Evolutionary conservation across 2,888 invertebrate genomes (phyloP).

Genomic region (Dryococelus australis): DNA sequence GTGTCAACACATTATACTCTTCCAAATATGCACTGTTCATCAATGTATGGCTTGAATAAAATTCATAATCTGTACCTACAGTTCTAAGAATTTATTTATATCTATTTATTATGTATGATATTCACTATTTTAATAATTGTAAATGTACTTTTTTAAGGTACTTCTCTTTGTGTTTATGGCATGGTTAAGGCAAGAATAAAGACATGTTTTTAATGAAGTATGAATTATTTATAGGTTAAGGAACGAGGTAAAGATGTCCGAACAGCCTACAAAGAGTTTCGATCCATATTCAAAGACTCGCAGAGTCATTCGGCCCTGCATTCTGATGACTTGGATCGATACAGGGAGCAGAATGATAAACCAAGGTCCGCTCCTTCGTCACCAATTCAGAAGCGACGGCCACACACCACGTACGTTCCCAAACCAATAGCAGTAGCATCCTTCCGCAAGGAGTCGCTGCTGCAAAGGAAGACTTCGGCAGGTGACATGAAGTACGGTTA

Average conservation of each 20-base stretch:
- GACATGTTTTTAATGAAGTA: too few relatives aligned
- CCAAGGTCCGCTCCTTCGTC: slow-evolving; percentile 73
- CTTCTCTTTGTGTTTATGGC: too few relatives aligned
- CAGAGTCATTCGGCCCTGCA: slow-evolving; percentile 42
- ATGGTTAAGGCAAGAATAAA: too few relatives aligned
- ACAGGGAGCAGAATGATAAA: slow-evolving; percentile 53
- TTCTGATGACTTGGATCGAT: slow-evolving; percentile 47
- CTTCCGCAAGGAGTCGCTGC: slow-evolving; percentile 57
- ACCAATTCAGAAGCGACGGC: slow-evolving; percentile 66
- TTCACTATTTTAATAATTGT: too few relatives aligned
- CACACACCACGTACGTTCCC: slow-evolving; percentile 57
- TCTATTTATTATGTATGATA: too few relatives aligned
- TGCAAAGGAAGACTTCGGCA: slow-evolving; percentile 53
- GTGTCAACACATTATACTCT: too few relatives aligned
- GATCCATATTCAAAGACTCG: slow-evolving; percentile 65
- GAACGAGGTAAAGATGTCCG: slow-evolving; percentile 78
- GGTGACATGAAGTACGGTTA: slow-evolving; percentile 47
- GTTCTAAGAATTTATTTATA: too few relatives aligned
- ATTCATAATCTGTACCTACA: too few relatives aligned
- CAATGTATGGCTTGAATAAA: too few relatives aligned
- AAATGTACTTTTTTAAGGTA: too few relatives aligned
- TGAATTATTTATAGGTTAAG: slow-evolving; percentile 64
- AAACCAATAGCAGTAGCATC: slow-evolving; percentile 50
- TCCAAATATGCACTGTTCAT: too few relatives aligned
- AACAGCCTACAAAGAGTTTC: slow-evolving; percentile 78